These are phyloP conservation scores for Bovichtus diacanthus DNA, from an alignment of 2,797 vertebrate species.

Conservation along the genomic window DNA sequence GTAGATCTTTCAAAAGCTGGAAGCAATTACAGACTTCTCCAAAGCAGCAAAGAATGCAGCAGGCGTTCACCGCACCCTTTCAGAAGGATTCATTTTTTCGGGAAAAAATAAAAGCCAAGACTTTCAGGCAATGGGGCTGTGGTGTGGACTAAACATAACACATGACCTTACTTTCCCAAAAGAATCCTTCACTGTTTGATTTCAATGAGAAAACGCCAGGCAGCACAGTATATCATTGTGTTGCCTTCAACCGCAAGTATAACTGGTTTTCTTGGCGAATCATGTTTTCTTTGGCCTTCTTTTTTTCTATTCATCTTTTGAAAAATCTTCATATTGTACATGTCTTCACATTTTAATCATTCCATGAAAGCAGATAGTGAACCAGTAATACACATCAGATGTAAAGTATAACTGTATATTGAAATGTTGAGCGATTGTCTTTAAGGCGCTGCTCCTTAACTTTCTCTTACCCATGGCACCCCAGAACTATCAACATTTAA, in stretches of 20 bases:
- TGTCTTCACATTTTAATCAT: neutral
- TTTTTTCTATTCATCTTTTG: constrained; percentile 5
- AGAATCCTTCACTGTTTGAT: constrained; percentile 43
- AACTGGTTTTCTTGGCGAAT: constrained; percentile 31
- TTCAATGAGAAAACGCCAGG: constrained; percentile 40
- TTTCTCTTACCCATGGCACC: neutral
- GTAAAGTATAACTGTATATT: neutral
- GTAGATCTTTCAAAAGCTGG: constrained; percentile 74
- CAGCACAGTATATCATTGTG: constrained; percentile 27
- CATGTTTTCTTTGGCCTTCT: constrained; percentile 35
- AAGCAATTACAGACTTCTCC: constrained; percentile 82
- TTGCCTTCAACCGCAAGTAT: constrained; percentile 19
- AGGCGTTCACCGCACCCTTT: constrained; percentile 74
- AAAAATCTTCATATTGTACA: neutral
- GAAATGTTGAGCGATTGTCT: neutral
- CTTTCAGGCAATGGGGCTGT: constrained; percentile 61
- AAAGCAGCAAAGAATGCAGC: constrained; percentile 77
- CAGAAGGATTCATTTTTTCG: constrained; percentile 63
- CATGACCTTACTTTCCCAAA: constrained; percentile 64
- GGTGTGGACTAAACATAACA: constrained; percentile 72
- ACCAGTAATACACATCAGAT: neutral
- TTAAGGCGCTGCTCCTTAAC: neutral
- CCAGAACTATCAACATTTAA: neutral
- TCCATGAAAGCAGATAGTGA: neutral
- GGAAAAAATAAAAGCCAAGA: constrained; percentile 63